Percentiles rank a stretch among this genome's conserved stretches.
phyloP scores from a whole-genome alignment of 2,888 invertebrate species.

The Tenodera sinensis region DNA sequence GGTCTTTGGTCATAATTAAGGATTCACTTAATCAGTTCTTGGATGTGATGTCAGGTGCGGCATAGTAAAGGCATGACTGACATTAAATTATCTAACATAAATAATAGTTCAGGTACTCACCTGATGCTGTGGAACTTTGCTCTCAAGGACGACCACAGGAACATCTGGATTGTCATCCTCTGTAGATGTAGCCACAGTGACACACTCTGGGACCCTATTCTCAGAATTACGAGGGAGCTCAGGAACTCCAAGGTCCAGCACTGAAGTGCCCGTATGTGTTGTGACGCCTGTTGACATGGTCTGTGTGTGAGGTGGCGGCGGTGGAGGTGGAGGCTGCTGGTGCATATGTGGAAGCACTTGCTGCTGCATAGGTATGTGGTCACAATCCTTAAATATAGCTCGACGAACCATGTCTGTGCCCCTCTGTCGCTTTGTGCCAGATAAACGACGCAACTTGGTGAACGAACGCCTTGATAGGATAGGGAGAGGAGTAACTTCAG shows the following conservation, averaged over 20 bases:
- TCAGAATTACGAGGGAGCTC: constrained; percentile 17
- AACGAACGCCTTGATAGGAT: constrained; percentile 31
- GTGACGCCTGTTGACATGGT: neutral
- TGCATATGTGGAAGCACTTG: constrained; percentile 24
- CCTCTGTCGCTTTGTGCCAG: constrained; percentile 31
- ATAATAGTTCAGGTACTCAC: constrained; percentile 1
- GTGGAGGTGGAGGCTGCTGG: constrained; percentile 21
- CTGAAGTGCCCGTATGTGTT: neutral
- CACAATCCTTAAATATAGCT: constrained; percentile 29
- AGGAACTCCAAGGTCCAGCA: constrained; percentile 4
- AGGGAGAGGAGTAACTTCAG: constrained; percentile 38
- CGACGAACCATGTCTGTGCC: constrained; percentile 24
- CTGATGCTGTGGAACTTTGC: constrained; percentile 15
- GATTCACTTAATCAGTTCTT: too few species aligned
- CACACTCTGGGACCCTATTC: constrained; percentile 31
- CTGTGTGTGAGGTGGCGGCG: neutral
- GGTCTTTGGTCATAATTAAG: too few species aligned
- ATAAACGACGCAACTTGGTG: constrained; percentile 33
- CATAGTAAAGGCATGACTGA: neutral
- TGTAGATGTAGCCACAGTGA: constrained; percentile 38
- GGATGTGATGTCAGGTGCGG: too few species aligned
- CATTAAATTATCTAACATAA: neutral
- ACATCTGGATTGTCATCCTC: constrained; percentile 36
- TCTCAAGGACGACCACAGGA: constrained; percentile 31
- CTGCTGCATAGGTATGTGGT: constrained; percentile 10